Evolutionary conservation across 2,113 vertebrate species (phyloP).

Genomic region (Lipophrys pholis): DNA sequence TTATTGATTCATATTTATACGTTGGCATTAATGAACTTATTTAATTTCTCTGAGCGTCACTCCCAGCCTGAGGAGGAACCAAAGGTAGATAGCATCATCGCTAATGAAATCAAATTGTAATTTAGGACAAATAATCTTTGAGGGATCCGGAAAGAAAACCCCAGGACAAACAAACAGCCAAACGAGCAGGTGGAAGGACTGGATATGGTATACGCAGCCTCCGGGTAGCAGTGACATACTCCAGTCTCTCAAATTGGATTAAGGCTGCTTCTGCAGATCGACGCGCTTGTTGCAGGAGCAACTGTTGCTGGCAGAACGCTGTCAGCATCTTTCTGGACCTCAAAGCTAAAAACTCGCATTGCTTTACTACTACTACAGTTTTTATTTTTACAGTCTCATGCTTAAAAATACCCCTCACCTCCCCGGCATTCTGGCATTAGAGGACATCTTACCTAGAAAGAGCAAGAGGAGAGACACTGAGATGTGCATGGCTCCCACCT

Average conservation of each 20-base stretch:
- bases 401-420: too few relatives aligned
- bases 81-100: background rate
- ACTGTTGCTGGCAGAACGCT: conserved; percentile 23
- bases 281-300: conserved; percentile 43
- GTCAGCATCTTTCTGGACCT: conserved; percentile 11
- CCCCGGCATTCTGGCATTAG: background rate
- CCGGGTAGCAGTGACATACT: conserved; percentile 18
- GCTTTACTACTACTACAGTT: background rate
- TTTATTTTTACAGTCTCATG: too few relatives aligned
- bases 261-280: conserved; percentile 38
- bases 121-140: background rate
- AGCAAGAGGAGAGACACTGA: conserved; percentile 31
- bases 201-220: background rate
- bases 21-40: background rate
- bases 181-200: background rate
- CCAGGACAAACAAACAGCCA: background rate
- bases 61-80: background rate
- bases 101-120: background rate
- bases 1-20: background rate
- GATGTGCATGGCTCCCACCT: conserved; percentile 44
- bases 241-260: conserved; percentile 38
- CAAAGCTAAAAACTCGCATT: background rate
- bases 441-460: conserved; percentile 46
- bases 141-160: background rate
- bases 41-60: background rate